These are phyloP conservation scores for Cryptoprocta ferox DNA, from an alignment of 2,797 vertebrate genomes.

Conservation along the genomic window DNA sequence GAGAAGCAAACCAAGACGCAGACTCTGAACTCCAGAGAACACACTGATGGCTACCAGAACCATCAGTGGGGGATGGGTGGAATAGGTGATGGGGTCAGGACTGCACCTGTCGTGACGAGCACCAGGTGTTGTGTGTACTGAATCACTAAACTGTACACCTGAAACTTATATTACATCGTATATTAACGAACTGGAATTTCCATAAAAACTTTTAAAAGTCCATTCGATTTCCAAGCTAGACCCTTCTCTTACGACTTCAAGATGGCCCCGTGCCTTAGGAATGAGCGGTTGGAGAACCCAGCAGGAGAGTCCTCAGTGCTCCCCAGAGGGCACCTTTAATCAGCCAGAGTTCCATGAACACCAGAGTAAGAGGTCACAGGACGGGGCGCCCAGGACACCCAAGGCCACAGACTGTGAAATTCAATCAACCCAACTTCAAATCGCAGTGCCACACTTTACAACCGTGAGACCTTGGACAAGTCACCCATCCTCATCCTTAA, in stretches of 20 bases:
- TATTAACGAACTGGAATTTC: not conserved
- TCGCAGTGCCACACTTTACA: not conserved
- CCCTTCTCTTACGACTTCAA: not conserved
- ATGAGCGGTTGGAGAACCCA: not conserved
- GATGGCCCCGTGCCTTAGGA: not conserved
- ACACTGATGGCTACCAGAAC: not conserved
- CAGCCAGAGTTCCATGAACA: not conserved
- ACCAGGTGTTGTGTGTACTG: not conserved
- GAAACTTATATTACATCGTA: too few relatives aligned
- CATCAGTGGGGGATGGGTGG: not conserved
- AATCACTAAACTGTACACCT: not conserved
- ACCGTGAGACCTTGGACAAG: not conserved
- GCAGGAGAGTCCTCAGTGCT: not conserved
- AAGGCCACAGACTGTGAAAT: not conserved
- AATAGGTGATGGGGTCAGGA: not conserved
- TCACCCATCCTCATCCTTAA: not conserved
- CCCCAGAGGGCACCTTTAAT: not conserved
- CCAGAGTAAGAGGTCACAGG: not conserved
- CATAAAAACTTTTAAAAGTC: not conserved
- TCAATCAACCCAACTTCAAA: not conserved
- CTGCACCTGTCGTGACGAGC: not conserved
- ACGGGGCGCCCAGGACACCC: not conserved
- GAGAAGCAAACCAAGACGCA: not conserved
- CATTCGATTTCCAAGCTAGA: slow-evolving; percentile 3
- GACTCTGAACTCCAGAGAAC: not conserved